A percentile compares a stretch with the other conserved stretches of the same genome.
These are phyloP conservation scores for Ectobius pallidus DNA, from an alignment of 2,888 invertebrate genomes.

Conservation along the genomic window DNA sequence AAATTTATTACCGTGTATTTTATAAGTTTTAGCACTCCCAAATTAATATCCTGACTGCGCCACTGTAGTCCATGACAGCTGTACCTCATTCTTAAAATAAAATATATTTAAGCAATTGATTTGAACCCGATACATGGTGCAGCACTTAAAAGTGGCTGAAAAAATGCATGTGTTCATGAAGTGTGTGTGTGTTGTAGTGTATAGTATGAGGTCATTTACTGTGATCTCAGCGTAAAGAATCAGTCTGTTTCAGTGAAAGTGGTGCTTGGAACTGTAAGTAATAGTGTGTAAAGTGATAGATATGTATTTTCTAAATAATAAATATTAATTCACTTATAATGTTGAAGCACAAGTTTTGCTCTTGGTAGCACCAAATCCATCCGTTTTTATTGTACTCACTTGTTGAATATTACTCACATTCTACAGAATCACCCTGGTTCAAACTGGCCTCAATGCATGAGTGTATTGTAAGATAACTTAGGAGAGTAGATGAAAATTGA, in stretches of 20 bases:
- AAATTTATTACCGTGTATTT: no score
- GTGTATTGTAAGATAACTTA: not conserved
- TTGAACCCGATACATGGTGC: no score
- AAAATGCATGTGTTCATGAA: no score
- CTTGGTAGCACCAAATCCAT: constrained; percentile 4
- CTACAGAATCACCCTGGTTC: constrained; percentile 25
- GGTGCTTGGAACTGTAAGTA: not conserved
- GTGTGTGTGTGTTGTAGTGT: no score
- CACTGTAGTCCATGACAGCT: no score
- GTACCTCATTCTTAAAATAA: no score
- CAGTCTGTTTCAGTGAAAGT: not conserved
- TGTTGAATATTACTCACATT: not conserved
- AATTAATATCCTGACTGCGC: no score
- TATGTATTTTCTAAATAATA: not conserved
- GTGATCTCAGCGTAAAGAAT: constrained; percentile 6
- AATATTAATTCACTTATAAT: not conserved
- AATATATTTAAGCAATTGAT: no score
- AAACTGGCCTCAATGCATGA: not conserved
- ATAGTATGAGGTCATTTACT: not conserved
- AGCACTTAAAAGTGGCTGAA: no score
- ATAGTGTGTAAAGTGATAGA: not conserved
- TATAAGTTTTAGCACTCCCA: no score
- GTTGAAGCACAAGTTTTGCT: not conserved
- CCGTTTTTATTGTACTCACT: constrained; percentile 6
- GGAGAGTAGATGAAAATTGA: not conserved